phyloP scores from a whole-genome alignment of 2,113 vertebrate genomes.

The Oreochromis niloticus region DNA sequence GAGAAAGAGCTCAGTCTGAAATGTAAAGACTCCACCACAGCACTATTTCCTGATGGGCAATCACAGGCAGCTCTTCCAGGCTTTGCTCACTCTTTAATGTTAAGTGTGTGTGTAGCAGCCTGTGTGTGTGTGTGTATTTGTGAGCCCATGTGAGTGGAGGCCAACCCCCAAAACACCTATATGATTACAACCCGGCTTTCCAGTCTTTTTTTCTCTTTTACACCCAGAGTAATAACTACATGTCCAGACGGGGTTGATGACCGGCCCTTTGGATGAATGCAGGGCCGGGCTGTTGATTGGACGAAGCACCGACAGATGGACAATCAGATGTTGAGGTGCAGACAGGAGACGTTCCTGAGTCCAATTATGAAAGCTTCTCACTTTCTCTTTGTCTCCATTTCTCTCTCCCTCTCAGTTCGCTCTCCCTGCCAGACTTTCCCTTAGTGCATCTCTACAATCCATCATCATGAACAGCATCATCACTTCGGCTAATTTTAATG shows the following conservation, averaged over 20 bases:
- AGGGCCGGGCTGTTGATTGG: conserved; percentile 27
- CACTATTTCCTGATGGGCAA: conserved; percentile 45
- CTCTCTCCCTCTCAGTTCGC: not conserved
- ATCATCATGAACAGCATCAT: conserved; percentile 9
- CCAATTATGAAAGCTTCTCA: conserved; percentile 24
- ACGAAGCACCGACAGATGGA: conserved; percentile 26
- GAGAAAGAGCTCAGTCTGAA: conserved; percentile 28
- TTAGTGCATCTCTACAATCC: conserved; percentile 1
- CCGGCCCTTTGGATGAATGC: conserved; percentile 27
- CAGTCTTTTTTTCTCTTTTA: not conserved
- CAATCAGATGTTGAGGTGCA: conserved; percentile 31
- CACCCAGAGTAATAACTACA: conserved; percentile 16
- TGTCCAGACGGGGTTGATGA: conserved; percentile 20
- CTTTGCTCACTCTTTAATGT: conserved; percentile 3
- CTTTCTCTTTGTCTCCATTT: not conserved
- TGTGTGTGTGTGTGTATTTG: not conserved
- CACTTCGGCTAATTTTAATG: conserved; percentile 2
- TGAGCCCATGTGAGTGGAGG: not conserved
- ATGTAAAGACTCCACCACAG: not conserved
- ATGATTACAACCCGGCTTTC: conserved; percentile 24
- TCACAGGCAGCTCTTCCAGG: conserved; percentile 31
- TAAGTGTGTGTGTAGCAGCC: not conserved
- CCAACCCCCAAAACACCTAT: conserved; percentile 4
- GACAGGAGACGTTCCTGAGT: conserved; percentile 42
- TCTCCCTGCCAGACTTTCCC: not conserved